A percentile compares a stretch with the other conserved stretches of the same genome.
Conservation (phyloP, 2,797 vertebrate genomes). For the Morelia viridis region DNA sequence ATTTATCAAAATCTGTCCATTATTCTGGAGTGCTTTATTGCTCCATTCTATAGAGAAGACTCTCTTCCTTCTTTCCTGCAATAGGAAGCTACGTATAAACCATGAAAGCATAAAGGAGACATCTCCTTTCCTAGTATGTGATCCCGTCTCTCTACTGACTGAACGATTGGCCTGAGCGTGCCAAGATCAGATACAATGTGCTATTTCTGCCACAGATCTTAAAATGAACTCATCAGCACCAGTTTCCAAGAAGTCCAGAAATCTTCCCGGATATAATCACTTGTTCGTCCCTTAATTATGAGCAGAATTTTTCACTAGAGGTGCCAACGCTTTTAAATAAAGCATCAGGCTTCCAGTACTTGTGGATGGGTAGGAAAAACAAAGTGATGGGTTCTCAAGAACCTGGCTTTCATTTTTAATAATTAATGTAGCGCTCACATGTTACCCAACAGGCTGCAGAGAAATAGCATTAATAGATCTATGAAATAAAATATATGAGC, state of each 20-base stretch:
- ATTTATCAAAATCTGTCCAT: slow-evolving; percentile 44
- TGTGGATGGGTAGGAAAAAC: neutral
- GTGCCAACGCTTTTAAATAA: slow-evolving; percentile 28
- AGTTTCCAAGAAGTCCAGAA: slow-evolving; percentile 11
- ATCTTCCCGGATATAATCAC: neutral
- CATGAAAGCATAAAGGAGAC: slow-evolving; percentile 65
- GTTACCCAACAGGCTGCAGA: neutral
- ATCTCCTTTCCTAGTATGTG: slow-evolving; percentile 52
- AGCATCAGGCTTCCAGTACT: slow-evolving; percentile 19
- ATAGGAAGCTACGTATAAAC: slow-evolving; percentile 52
- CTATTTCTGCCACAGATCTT: slow-evolving; percentile 34
- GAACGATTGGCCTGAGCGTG: slow-evolving; percentile 40
- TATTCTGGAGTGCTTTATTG: slow-evolving; percentile 45
- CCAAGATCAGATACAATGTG: slow-evolving; percentile 58
- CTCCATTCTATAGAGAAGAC: slow-evolving; percentile 45
- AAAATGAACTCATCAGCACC: slow-evolving; percentile 11
- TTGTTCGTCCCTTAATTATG: neutral
- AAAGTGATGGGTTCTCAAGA: neutral
- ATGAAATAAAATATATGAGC: too few species aligned
- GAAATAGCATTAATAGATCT: neutral
- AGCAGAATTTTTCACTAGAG: neutral
- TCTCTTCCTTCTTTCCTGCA: slow-evolving; percentile 60
- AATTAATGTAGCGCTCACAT: neutral
- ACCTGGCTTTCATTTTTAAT: neutral
- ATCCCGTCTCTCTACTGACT: slow-evolving; percentile 46